A percentile compares a stretch with the other conserved stretches of the same genome.
Evolutionary conservation across 2,888 invertebrate genomes (phyloP).

Genomic region (Pammene aurita): DNA sequence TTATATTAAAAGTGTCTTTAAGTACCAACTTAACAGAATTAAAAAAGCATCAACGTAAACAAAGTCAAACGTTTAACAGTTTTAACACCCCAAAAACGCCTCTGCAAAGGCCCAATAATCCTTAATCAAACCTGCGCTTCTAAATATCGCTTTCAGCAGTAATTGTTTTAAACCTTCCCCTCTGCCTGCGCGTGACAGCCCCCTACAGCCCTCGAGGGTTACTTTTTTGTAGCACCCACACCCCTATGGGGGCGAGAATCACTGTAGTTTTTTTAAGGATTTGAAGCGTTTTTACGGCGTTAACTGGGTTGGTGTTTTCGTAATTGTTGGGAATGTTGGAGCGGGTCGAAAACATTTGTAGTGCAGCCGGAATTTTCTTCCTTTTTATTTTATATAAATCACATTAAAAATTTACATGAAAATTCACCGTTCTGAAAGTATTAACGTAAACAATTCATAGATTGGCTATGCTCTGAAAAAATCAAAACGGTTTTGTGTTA

Average conservation of each 20-base stretch:
- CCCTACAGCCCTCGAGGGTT: constrained; percentile 26
- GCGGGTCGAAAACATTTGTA: no score
- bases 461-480: no score
- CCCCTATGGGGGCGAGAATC: constrained; percentile 21
- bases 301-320: constrained; percentile 14
- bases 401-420: no score
- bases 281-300: constrained; percentile 17
- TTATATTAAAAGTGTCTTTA: no score
- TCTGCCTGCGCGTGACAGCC: constrained; percentile 27
- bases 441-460: no score
- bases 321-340: background rate
- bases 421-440: no score
- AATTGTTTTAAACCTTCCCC: constrained; percentile 52
- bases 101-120: constrained; percentile 41
- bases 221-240: constrained; percentile 39
- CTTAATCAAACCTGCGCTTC: constrained; percentile 40
- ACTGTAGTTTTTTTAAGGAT: constrained; percentile 22
- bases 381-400: no score
- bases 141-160: constrained; percentile 49
- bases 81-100: constrained; percentile 39
- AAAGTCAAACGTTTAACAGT: constrained; percentile 1
- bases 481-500: no score
- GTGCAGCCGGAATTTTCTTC: no score
- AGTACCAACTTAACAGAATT: constrained; percentile 1
- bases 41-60: constrained; percentile 7